Evolutionary conservation across 2,888 invertebrate genomes (phyloP), one percentile per base, ranked within the genome.

Genomic region (Cecidostiba fungosa): DNA sequence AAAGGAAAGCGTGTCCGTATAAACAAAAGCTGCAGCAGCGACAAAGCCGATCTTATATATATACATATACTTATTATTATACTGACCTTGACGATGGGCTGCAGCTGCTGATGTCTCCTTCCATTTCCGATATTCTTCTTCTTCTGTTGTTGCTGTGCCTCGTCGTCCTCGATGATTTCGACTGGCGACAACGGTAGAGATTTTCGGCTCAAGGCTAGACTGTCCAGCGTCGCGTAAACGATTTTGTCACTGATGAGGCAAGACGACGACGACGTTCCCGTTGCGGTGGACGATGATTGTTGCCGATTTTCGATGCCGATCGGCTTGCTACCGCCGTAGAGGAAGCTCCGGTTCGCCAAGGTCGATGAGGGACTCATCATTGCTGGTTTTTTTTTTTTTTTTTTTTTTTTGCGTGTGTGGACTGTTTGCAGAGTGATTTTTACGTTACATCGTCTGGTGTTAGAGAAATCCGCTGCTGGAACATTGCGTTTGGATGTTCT

Each of bases 191-290:
- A 84, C 32, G 93, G 92, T 76, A 93, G 84, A 39, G 90, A 90
- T 8, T 91, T 88, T 69, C 91, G 89, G 77, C 91, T 91, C 59
- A 93, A 85, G 26, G 93, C 92, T 78, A 93, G 88, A 84, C 92
- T 91, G 86, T 93, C 92, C 19, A 93, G 88, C 14, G 92, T 93
- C 23, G 91, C 91, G 87, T 92, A 91, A 36, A 90, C 88, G 23
- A 91, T 81, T 78, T 89, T 91, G n/a, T 90, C 89, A 19, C 32
- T 19, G 43, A 43, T 3, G 62, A 62, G 29, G 36, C 26, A 47
- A 26, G 86, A 73, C 10, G 87, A 6, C 47, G 88, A 87, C 6
- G 62, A 6, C 0, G 4, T 26, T 0, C 10, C 43, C 8, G 23
- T 6, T 29, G 10, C 5, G 62, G 2, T 50, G 10, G 26, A 19